Evolutionary conservation across 2,113 vertebrate genomes (phyloP), one percentile per base, ranked within the genome.

Genomic region (Alethe diademata): DNA sequence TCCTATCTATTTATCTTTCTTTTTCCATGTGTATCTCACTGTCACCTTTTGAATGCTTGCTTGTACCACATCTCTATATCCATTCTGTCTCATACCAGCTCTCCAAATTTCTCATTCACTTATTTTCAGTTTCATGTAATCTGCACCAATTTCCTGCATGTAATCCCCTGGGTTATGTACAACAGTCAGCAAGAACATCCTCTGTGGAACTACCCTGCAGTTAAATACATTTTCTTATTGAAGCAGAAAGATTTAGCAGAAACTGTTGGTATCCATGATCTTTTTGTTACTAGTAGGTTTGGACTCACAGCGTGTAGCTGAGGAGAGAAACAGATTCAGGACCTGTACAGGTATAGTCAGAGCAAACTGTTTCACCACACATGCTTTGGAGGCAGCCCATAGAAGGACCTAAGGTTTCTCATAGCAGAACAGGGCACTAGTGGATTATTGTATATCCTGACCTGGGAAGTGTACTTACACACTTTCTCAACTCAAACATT

Each of bases 61-160:
- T 79, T 43, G 69, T 78, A 92, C 66, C 35, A 78, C 69, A 65
- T 65, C 24, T 8, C 36, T 76, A 4, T 17, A 48, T 56, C 26
- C 20, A 19, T 53, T 78, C 20, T 85, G 88, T 78, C 53, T 85
- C 33, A 53, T 42, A 22, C 8, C 33, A 89, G 18, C 6, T 42
- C n/a, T 91, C 58, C 23, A 85, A 60, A 60, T 89, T 89, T 87
- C 54, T 67, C 22, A 82, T 69, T 91, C 33, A 61, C 10, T 85
- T 92, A 26, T 82, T 78, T 92, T 42, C 56, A 76, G n/a, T 92
- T 95, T 94, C 84, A 82, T 42, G 18, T 75, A 89, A 72, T 86
- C 76, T 78, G 19, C 19, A 45, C 40, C 76, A 61, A 57, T 95
- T 86, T 93, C 73, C 86, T 89, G 13, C 48, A 48, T 1, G 1